Evolutionary conservation across 2,113 vertebrate species (phyloP).

Genomic region (Lamprologus lemairii): DNA sequence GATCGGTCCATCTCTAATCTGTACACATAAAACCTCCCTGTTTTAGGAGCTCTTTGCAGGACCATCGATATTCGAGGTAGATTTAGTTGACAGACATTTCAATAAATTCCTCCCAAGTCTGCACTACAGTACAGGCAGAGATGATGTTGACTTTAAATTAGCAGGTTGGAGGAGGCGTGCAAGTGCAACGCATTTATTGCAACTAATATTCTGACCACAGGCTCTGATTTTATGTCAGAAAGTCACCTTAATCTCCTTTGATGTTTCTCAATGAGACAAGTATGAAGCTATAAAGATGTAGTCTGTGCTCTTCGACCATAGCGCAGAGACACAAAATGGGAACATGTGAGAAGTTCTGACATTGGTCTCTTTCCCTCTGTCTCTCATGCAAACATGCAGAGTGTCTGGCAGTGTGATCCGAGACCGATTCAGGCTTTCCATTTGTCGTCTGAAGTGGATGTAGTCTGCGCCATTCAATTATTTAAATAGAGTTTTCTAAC

Average conservation of each 20-base stretch:
- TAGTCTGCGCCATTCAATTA: background rate
- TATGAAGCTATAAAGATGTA: background rate
- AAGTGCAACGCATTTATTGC: background rate
- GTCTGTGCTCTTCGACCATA: background rate
- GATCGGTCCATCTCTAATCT: background rate
- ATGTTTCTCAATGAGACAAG: background rate
- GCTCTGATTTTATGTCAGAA: background rate
- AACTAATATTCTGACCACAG: background rate
- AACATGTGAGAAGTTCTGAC: background rate
- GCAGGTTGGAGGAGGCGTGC: background rate
- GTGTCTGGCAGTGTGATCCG: background rate
- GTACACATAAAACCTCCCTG: background rate
- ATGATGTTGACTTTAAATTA: background rate
- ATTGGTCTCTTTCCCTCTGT: background rate
- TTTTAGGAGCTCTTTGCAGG: background rate
- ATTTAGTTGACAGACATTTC: background rate
- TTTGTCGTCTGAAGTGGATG: background rate
- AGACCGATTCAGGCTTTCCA: background rate
- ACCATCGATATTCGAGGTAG: background rate
- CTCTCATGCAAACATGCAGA: background rate
- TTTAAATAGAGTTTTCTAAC: background rate
- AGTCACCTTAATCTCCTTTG: background rate
- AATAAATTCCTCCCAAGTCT: background rate
- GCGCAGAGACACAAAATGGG: background rate
- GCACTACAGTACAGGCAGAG: background rate